Percentiles rank a stretch among this genome's conserved stretches.
These are phyloP conservation scores for Liparis tanakae DNA, from an alignment of 2,797 vertebrate species.

Conservation along the genomic window DNA sequence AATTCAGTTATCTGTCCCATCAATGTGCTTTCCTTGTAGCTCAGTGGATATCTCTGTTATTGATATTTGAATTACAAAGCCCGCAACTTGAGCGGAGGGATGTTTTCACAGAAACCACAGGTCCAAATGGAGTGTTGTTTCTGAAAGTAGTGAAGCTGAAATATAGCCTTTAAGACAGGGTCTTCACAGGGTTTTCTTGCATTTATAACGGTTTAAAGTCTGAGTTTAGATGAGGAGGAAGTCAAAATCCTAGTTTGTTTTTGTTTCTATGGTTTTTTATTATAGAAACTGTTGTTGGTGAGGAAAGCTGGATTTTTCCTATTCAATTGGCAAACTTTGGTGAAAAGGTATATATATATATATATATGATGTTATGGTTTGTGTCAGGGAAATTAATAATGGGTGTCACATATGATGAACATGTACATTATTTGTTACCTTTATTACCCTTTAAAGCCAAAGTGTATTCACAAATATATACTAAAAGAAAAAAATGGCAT, in stretches of 20 bases:
- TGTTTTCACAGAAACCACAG: conserved; percentile 51
- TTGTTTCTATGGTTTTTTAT: neutral
- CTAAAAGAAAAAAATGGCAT: neutral
- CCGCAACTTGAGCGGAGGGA: conserved; percentile 35
- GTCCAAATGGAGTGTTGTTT: conserved; percentile 24
- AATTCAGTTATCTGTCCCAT: conserved; percentile 21
- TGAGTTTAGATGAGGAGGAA: conserved; percentile 2
- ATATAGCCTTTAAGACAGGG: conserved; percentile 6
- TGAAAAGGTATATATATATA: too few relatives aligned
- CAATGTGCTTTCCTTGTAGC: conserved; percentile 28
- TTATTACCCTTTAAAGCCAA: neutral
- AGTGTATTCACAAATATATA: neutral
- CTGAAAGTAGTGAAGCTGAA: conserved; percentile 26
- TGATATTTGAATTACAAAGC: conserved; percentile 55
- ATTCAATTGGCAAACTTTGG: too few relatives aligned
- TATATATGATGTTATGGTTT: neutral
- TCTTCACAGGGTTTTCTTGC: conserved; percentile 4
- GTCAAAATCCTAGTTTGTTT: conserved; percentile 7
- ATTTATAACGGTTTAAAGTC: conserved; percentile 3
- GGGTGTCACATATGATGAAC: neutral
- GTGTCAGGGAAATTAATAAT: neutral
- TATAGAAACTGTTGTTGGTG: too few relatives aligned
- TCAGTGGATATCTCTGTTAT: conserved; percentile 36
- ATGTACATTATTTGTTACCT: neutral
- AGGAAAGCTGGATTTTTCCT: too few relatives aligned